These are phyloP conservation scores for Solenopsis invicta DNA, from an alignment of 1,140 invertebrate species.

Conservation along the genomic window DNA sequence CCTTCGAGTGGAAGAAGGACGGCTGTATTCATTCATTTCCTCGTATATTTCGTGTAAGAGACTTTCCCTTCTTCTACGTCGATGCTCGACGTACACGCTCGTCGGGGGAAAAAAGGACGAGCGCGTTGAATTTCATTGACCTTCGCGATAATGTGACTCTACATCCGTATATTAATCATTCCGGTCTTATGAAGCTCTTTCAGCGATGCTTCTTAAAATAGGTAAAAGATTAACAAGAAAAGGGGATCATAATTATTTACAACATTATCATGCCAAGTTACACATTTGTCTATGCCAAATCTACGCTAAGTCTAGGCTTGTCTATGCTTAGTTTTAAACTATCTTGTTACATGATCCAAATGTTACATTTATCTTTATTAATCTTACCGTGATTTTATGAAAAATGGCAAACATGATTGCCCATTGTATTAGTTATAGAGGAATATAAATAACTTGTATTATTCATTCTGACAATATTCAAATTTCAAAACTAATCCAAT, in stretches of 20 bases:
- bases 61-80: constrained; percentile 71
- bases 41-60: constrained; percentile 75
- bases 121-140: constrained; percentile 51
- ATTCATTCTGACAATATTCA: constrained; percentile 28
- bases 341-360: neutral
- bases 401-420: neutral
- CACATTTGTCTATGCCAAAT: neutral
- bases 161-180: constrained; percentile 7
- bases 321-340: neutral
- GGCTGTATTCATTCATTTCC: constrained; percentile 83
- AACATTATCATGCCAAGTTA: neutral
- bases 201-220: neutral
- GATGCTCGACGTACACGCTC: constrained; percentile 37
- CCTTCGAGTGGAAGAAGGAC: constrained; percentile 82
- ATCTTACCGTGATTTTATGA: constrained; percentile 1
- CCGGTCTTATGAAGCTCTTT: neutral
- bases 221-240: neutral
- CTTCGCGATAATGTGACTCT: constrained; percentile 23
- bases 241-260: neutral
- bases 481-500: constrained; percentile 30
- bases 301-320: neutral
- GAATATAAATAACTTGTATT: constrained; percentile 3
- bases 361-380: constrained; percentile 14
- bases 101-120: constrained; percentile 33
- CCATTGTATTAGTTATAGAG: neutral